A percentile compares a stretch with the other conserved stretches of the same genome.
phyloP scores from a whole-genome alignment of 2,888 invertebrate species.

The Synergus japonicus region DNA sequence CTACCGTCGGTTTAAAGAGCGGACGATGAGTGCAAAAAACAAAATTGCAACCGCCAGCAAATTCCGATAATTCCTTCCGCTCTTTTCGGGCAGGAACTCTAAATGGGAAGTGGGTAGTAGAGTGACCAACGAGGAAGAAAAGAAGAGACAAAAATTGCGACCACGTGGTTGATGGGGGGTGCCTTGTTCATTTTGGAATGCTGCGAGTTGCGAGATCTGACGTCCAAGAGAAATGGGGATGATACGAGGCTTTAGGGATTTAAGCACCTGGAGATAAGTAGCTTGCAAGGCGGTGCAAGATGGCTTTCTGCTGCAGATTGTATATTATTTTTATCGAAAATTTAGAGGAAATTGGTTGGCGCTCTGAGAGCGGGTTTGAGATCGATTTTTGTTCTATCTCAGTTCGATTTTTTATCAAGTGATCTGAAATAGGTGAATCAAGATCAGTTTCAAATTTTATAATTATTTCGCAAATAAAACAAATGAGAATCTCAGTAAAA shows the following conservation, averaged over 20 bases:
- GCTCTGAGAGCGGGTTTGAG: background rate
- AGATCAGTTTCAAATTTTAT: too few species aligned
- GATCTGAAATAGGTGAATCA: too few species aligned
- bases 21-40: slow-evolving; percentile 52
- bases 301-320: slow-evolving; percentile 23
- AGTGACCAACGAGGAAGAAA: slow-evolving; percentile 40
- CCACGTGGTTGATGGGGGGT: slow-evolving; percentile 42
- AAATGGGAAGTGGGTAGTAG: slow-evolving; percentile 7
- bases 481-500: background rate
- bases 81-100: slow-evolving; percentile 48
- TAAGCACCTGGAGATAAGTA: slow-evolving; percentile 31
- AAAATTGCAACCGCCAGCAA: slow-evolving; percentile 62
- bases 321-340: background rate
- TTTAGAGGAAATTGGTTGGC: background rate
- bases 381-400: too few species aligned
- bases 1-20: slow-evolving; percentile 52
- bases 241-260: slow-evolving; percentile 24
- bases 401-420: too few species aligned
- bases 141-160: slow-evolving; percentile 25
- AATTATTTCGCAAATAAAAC: background rate
- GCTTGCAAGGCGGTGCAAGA: slow-evolving; percentile 7
- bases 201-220: slow-evolving; percentile 9
- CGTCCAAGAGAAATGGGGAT: slow-evolving; percentile 6
- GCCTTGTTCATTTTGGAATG: background rate
- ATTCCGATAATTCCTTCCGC: slow-evolving; percentile 62